Percentiles rank a stretch among this genome's conserved stretches.
phyloP scores from a whole-genome alignment of 1,140 invertebrate genomes.

The Pseudomyrmex sp. region DNA sequence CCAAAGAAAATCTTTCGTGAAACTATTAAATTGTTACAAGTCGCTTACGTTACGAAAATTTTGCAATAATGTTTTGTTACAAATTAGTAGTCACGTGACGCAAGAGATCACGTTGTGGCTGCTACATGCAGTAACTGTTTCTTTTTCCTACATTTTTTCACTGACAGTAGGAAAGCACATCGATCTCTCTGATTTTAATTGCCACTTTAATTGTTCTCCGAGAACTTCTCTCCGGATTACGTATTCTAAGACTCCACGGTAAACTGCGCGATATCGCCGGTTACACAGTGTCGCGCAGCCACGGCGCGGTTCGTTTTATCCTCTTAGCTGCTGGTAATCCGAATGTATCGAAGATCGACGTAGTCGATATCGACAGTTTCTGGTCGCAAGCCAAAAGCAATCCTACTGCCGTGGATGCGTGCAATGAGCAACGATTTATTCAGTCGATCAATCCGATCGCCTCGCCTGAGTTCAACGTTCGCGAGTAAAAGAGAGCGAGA shows the following conservation, averaged over 20 bases:
- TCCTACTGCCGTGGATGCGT: constrained; percentile 68
- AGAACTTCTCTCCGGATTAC: neutral
- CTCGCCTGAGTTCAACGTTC: constrained; percentile 21
- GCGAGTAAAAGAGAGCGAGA: neutral
- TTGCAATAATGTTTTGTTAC: too few relatives aligned
- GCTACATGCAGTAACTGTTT: constrained; percentile 60
- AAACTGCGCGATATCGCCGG: neutral
- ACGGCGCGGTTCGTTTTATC: neutral
- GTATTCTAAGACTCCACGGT: neutral
- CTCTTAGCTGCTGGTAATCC: constrained; percentile 64
- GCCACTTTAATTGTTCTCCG: constrained; percentile 22
- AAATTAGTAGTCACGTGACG: neutral
- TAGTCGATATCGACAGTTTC: constrained; percentile 68
- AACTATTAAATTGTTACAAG: constrained; percentile 38
- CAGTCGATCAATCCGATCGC: constrained; percentile 45
- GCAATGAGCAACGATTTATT: constrained; percentile 73
- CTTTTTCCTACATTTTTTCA: constrained; percentile 40
- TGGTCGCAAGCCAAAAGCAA: constrained; percentile 71
- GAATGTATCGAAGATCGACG: constrained; percentile 70
- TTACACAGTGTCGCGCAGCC: neutral
- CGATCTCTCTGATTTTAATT: neutral
- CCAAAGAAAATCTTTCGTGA: constrained; percentile 15
- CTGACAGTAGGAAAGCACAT: neutral
- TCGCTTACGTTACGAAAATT: neutral
- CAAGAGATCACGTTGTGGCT: constrained; percentile 47